Percentiles rank a stretch among this genome's conserved stretches.
Evolutionary conservation across 2,797 vertebrate species (phyloP).

Genomic region (Coregonus ussuriensis): DNA sequence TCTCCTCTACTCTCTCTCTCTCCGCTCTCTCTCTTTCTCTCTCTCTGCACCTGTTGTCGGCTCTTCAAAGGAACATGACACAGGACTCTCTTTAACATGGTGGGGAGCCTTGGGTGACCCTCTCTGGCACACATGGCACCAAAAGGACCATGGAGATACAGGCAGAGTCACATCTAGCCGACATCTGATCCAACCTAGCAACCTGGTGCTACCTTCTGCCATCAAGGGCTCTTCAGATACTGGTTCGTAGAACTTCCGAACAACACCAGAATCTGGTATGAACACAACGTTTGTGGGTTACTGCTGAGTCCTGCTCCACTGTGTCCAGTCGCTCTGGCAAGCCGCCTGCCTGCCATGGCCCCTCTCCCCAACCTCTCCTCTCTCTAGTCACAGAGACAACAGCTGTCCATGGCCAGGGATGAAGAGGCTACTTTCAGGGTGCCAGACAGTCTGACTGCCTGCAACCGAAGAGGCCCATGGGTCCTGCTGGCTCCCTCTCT

Average conservation of each 20-base stretch:
- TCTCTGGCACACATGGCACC: conserved; percentile 18
- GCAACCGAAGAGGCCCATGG: conserved; percentile 30
- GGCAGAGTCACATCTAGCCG: not conserved
- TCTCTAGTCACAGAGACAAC: conserved; percentile 45
- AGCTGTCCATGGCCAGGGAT: conserved; percentile 61
- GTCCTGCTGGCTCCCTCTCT: not conserved
- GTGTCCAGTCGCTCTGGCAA: not conserved
- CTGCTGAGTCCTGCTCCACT: no score
- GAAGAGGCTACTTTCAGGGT: conserved; percentile 54
- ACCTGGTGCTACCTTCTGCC: no score
- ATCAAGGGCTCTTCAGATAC: no score
- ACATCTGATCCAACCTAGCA: not conserved
- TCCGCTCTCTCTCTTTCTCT: not conserved
- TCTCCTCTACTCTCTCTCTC: not conserved
- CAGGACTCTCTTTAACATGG: conserved; percentile 30
- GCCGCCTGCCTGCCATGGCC: conserved; percentile 2
- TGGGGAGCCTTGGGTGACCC: conserved; percentile 22
- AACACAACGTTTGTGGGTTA: no score
- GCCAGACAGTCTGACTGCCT: conserved; percentile 73
- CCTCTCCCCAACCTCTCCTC: not conserved
- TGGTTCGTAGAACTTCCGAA: no score
- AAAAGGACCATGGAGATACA: not conserved
- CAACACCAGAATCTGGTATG: no score
- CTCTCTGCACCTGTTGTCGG: conserved; percentile 48
- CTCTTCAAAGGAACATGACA: conserved; percentile 38